phyloP scores from a whole-genome alignment of 53 echinoderm and acorn worm species.

The Astropecten irregularis region DNA sequence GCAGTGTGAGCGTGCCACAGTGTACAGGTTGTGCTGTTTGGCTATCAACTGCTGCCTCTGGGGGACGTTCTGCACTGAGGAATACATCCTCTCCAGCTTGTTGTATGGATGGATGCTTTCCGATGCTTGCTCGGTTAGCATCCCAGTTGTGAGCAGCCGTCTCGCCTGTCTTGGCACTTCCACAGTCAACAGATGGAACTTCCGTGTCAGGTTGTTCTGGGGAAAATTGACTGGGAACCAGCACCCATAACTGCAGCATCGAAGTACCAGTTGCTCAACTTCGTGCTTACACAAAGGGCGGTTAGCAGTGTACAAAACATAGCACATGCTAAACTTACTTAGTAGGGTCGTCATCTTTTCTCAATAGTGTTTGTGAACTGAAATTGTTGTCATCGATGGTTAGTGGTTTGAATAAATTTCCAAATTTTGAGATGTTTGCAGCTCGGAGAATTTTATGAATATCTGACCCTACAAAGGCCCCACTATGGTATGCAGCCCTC shows the following conservation, averaged over 20 bases:
- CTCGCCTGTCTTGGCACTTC: constrained; percentile 40
- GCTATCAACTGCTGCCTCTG: constrained; percentile 26
- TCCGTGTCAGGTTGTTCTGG: not conserved
- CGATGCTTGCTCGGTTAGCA: constrained; percentile 49
- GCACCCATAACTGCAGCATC: constrained; percentile 36
- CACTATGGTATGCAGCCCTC: constrained; percentile 30
- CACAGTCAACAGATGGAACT: constrained; percentile 44
- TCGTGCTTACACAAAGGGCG: constrained; percentile 45
- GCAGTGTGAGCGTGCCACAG: constrained; percentile 9
- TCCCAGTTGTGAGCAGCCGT: not conserved
- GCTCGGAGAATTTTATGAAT: not conserved
- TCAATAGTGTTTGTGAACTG: not conserved
- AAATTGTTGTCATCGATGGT: not conserved
- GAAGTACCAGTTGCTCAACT: constrained; percentile 24
- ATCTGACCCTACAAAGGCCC: constrained; percentile 36
- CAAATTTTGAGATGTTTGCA: constrained; percentile 2
- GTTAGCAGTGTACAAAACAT: constrained; percentile 3
- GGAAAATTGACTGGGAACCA: constrained; percentile 55
- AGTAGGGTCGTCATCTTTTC: constrained; percentile 20
- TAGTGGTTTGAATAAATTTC: no score
- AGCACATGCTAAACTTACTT: constrained; percentile 18
- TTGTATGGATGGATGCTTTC: constrained; percentile 53
- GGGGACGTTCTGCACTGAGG: constrained; percentile 34
- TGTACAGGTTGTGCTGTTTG: constrained; percentile 39
- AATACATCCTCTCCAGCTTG: constrained; percentile 41